These are phyloP conservation scores for Cremastinae sp. DNA, from an alignment of 2,888 invertebrate species.

Conservation along the genomic window DNA sequence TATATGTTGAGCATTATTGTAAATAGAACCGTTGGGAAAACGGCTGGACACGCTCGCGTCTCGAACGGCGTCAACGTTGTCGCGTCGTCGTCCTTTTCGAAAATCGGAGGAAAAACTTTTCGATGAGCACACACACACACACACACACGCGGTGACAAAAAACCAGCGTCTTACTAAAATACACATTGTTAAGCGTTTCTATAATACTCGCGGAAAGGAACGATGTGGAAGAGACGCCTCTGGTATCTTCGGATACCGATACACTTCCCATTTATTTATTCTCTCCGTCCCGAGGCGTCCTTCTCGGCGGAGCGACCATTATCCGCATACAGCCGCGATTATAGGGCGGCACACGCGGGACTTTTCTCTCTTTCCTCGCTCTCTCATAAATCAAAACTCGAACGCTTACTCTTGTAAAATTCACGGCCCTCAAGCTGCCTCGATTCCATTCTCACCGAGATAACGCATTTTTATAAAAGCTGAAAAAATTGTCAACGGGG, in stretches of 20 bases:
- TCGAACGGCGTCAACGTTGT: constrained; percentile 34
- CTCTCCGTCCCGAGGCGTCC: constrained; percentile 44
- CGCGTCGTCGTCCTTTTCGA: constrained; percentile 43
- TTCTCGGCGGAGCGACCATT: constrained; percentile 68
- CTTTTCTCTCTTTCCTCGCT: constrained; percentile 38
- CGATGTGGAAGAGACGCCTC: constrained; percentile 1
- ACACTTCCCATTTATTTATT: constrained; percentile 18
- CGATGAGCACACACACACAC: constrained; percentile 2
- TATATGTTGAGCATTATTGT: constrained; percentile 28
- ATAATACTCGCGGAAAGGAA: constrained; percentile 8
- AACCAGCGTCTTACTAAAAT: too few species aligned
- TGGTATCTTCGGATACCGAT: constrained; percentile 41
- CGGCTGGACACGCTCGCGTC: constrained; percentile 30
- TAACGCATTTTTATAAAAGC: too few species aligned
- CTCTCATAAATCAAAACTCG: constrained; percentile 28
- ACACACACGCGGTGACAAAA: not conserved
- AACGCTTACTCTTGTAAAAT: too few species aligned
- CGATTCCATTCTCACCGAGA: too few species aligned
- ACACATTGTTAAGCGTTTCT: too few species aligned
- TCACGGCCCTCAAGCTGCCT: too few species aligned
- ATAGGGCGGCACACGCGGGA: constrained; percentile 71
- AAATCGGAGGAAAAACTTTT: constrained; percentile 38
- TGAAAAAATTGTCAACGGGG: too few species aligned
- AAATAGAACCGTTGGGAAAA: constrained; percentile 15
- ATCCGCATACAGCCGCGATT: constrained; percentile 71